phyloP scores from a whole-genome alignment of 2,888 invertebrate genomes.

The Drosophila infuscata region DNA sequence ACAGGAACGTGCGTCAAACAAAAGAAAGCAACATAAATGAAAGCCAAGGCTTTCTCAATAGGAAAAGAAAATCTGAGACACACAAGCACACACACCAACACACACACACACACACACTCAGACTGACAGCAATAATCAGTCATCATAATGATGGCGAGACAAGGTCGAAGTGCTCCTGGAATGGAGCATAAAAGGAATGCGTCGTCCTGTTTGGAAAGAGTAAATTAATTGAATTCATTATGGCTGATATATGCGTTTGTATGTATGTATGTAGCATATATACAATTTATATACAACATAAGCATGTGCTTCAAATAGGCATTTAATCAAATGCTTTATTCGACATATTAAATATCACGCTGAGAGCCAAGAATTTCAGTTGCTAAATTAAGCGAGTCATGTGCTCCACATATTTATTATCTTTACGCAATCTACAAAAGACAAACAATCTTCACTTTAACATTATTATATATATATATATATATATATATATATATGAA shows the following conservation, averaged over 20 bases:
- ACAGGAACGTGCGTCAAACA: slow-evolving; percentile 58
- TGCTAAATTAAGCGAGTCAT: slow-evolving; percentile 24
- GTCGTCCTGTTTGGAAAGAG: slow-evolving; percentile 56
- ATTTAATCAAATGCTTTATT: slow-evolving; percentile 66
- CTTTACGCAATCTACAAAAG: slow-evolving; percentile 6
- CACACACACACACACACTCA: slow-evolving; percentile 3
- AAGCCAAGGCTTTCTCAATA: neutral
- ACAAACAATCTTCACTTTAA: neutral
- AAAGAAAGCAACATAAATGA: slow-evolving; percentile 21
- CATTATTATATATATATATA: neutral
- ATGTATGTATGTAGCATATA: slow-evolving; percentile 9
- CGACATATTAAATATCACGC: slow-evolving; percentile 51
- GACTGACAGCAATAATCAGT: slow-evolving; percentile 67
- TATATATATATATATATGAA: neutral
- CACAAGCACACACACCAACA: slow-evolving; percentile 9
- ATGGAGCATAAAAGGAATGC: slow-evolving; percentile 31
- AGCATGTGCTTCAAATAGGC: slow-evolving; percentile 50
- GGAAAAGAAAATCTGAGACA: slow-evolving; percentile 21
- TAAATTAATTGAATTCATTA: slow-evolving; percentile 80
- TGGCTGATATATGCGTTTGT: slow-evolving; percentile 55
- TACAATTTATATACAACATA: slow-evolving; percentile 13
- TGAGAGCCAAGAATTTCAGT: slow-evolving; percentile 34
- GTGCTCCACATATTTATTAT: slow-evolving; percentile 31
- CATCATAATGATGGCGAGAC: slow-evolving; percentile 73
- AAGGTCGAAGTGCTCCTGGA: slow-evolving; percentile 35